Percentiles rank a stretch among this genome's conserved stretches.
These are phyloP conservation scores for Trileptium ribeirensis DNA, from an alignment of 2,888 invertebrate species.

Conservation along the genomic window DNA sequence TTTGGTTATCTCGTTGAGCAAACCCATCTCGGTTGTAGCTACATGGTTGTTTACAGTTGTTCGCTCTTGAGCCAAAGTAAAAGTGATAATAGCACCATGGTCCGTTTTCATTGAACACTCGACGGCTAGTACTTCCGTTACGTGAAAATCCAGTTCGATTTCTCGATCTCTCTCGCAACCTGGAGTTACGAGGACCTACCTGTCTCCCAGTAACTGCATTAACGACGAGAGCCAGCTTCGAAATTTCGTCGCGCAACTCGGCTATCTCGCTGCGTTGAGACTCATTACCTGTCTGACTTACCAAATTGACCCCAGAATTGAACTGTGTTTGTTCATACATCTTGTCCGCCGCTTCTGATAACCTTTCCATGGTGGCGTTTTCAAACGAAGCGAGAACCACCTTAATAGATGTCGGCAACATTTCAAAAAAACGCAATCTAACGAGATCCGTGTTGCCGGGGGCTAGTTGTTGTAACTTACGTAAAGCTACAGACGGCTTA, in stretches of 20 bases:
- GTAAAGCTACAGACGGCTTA: conserved; percentile 12
- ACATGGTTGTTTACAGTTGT: not conserved
- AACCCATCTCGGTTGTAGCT: not conserved
- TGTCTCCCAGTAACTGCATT: not conserved
- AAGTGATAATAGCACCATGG: conserved; percentile 1
- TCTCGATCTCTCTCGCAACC: not conserved
- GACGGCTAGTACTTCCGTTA: not conserved
- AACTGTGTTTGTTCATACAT: not conserved
- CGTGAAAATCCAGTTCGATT: not conserved
- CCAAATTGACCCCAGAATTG: too few species aligned
- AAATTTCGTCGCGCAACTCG: not conserved
- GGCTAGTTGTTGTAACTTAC: not conserved
- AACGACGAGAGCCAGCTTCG: not conserved
- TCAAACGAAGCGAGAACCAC: conserved; percentile 4
- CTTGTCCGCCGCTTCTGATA: not conserved
- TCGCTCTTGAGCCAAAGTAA: not conserved
- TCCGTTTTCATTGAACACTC: not conserved
- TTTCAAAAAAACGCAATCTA: conserved; percentile 9
- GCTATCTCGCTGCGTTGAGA: not conserved
- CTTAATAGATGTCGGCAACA: not conserved
- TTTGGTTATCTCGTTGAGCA: too few species aligned
- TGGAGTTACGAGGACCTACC: not conserved
- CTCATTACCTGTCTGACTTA: not conserved
- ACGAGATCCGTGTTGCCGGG: conserved; percentile 13
- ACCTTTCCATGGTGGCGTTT: conserved; percentile 1